A percentile compares a stretch with the other conserved stretches of the same genome.
Evolutionary conservation across 2,797 vertebrate genomes (phyloP).

Genomic region (Artibeus lituratus): DNA sequence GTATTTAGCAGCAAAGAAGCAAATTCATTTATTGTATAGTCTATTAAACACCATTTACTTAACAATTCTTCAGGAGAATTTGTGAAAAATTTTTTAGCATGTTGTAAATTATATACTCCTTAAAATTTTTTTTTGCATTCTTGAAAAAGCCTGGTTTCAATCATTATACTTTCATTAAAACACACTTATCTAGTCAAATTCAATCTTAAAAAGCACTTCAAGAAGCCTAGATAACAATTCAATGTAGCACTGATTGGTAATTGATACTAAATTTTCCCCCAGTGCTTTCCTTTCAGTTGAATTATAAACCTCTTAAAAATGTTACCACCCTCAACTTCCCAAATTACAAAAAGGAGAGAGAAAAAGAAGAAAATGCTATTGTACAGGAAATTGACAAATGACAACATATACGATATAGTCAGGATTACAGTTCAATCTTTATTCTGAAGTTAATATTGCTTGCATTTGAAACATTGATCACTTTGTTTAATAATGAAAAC

Average conservation of each 20-base stretch:
- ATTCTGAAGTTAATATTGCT: neutral
- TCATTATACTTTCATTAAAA: conserved; percentile 47
- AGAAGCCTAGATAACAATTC: conserved; percentile 28
- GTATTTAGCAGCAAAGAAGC: neutral
- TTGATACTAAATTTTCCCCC: neutral
- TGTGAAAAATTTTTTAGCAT: neutral
- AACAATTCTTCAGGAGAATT: neutral
- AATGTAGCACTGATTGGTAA: conserved; percentile 15
- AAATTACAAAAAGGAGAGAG: neutral
- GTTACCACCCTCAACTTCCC: neutral
- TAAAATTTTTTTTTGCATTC: neutral
- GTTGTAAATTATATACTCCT: conserved; percentile 15
- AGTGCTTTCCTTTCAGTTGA: conserved; percentile 30
- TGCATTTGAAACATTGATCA: conserved; percentile 2
- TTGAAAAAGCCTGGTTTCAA: conserved; percentile 43
- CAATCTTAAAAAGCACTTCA: conserved; percentile 43
- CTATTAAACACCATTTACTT: conserved; percentile 24
- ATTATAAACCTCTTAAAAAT: conserved; percentile 31
- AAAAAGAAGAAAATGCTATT: neutral
- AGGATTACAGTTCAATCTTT: neutral
- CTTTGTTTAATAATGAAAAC: neutral
- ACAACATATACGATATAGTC: neutral
- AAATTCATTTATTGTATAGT: conserved; percentile 28
- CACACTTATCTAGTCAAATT: conserved; percentile 62
- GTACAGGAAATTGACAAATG: neutral